Evolutionary conservation across 1,140 invertebrate species (phyloP).

Genomic region (Diachasmimorpha longicaudata): DNA sequence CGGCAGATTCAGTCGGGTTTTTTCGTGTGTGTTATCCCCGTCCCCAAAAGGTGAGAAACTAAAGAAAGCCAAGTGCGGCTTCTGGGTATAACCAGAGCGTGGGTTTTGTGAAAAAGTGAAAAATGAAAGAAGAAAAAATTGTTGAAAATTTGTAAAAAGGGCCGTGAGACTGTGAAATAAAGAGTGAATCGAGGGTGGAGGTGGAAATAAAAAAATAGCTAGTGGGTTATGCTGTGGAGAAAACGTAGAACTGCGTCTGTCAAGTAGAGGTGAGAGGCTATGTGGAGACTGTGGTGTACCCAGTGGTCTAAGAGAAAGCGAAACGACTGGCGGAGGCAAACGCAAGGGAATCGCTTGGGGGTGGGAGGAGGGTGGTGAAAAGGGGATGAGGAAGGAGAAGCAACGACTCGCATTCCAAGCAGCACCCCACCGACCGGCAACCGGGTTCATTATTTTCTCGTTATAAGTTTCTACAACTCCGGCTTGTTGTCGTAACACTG

Average conservation of each 20-base stretch:
- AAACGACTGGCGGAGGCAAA: not conserved
- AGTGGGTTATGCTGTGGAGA: not conserved
- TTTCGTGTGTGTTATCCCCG: not conserved
- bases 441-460: conserved; percentile 61
- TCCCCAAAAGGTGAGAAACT: not conserved
- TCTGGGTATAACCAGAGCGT: not conserved
- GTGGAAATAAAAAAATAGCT: not conserved
- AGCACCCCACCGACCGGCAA: conserved; percentile 48
- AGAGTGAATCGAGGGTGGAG: not conserved
- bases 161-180: not conserved
- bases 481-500: conserved; percentile 61
- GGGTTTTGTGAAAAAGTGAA: not conserved
- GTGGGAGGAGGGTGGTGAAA: not conserved
- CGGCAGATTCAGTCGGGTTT: not conserved
- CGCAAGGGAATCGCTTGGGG: not conserved
- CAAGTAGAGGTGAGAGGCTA: conserved; percentile 19
- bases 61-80: not conserved
- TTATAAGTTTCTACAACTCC: conserved; percentile 62
- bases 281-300: not conserved
- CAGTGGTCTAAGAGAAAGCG: conserved; percentile 6
- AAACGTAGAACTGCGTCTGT: conserved; percentile 1
- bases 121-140: not conserved
- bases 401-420: conserved; percentile 56
- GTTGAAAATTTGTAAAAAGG: not conserved
- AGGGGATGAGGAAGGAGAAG: conserved; percentile 17